A percentile compares a stretch with the other conserved stretches of the same genome.
These are phyloP conservation scores for Gnatocerus cornutus DNA, from an alignment of 2,888 invertebrate species.

Conservation along the genomic window DNA sequence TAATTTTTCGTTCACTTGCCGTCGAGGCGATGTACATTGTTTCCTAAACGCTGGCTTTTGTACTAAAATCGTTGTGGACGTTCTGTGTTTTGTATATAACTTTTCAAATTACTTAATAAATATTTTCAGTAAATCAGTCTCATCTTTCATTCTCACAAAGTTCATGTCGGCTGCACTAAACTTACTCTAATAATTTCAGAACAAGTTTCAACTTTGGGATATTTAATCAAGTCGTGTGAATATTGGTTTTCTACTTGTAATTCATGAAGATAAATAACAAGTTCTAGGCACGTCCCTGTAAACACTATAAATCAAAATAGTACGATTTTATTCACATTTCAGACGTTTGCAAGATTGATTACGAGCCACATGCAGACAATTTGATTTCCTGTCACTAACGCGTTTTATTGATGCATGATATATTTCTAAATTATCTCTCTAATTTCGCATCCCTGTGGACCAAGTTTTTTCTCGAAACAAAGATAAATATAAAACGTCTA, in stretches of 20 bases:
- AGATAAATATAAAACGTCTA: too few relatives aligned
- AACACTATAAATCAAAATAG: slow-evolving; percentile 42
- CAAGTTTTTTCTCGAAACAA: too few relatives aligned
- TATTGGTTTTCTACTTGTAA: slow-evolving; percentile 24
- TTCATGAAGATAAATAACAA: slow-evolving; percentile 32
- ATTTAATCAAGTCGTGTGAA: slow-evolving; percentile 5
- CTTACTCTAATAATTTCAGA: background rate
- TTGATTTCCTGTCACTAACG: slow-evolving; percentile 42
- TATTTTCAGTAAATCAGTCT: slow-evolving; percentile 45
- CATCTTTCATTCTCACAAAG: slow-evolving; percentile 7
- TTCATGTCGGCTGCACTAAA: background rate
- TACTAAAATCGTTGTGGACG: slow-evolving; percentile 60
- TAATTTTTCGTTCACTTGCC: slow-evolving; percentile 37
- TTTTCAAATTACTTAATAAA: slow-evolving; percentile 59
- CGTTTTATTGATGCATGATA: slow-evolving; percentile 41
- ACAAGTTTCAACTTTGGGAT: background rate
- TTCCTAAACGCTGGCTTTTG: slow-evolving; percentile 54
- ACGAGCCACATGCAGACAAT: slow-evolving; percentile 29
- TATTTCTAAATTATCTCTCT: slow-evolving; percentile 39
- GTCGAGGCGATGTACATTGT: slow-evolving; percentile 38
- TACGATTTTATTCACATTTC: slow-evolving; percentile 45
- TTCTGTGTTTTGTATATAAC: slow-evolving; percentile 62
- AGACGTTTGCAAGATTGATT: slow-evolving; percentile 45
- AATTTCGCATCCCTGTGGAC: too few relatives aligned
- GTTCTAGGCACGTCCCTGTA: slow-evolving; percentile 22